phyloP scores from a whole-genome alignment of 1,140 invertebrate species.

The Heliconius nattereri region DNA sequence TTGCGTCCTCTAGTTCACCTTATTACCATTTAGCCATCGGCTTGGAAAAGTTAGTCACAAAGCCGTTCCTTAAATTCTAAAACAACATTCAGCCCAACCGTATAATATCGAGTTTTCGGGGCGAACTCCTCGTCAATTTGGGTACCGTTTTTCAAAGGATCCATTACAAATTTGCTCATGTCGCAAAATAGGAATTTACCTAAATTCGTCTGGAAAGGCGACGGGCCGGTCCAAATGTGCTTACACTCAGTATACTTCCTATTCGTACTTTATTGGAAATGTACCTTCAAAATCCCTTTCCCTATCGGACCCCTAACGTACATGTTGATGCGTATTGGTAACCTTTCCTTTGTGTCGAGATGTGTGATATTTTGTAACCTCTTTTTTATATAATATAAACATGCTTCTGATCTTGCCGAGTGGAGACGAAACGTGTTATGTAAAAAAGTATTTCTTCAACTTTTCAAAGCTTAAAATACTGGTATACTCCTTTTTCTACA shows the following conservation, averaged over 20 bases:
- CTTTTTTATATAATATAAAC: background rate
- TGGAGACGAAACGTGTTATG: background rate
- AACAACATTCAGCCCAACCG: slow-evolving; percentile 31
- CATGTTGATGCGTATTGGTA: slow-evolving; percentile 63
- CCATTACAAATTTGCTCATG: slow-evolving; percentile 59
- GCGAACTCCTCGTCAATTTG: slow-evolving; percentile 8
- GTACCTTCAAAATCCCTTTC: slow-evolving; percentile 64
- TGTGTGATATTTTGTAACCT: slow-evolving; percentile 25
- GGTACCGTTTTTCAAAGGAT: slow-evolving; percentile 43
- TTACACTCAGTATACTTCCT: slow-evolving; percentile 34
- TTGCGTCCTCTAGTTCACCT: slow-evolving; percentile 13
- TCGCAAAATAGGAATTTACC: slow-evolving; percentile 59
- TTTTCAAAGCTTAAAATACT: no score
- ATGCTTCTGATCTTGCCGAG: background rate
- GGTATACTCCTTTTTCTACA: no score
- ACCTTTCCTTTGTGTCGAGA: slow-evolving; percentile 43
- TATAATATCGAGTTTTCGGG: slow-evolving; percentile 28
- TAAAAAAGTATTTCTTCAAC: no score
- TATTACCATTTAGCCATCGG: slow-evolving; percentile 21
- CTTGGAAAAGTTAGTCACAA: slow-evolving; percentile 28
- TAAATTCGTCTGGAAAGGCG: slow-evolving; percentile 54
- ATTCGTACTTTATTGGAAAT: slow-evolving; percentile 62
- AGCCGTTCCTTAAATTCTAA: slow-evolving; percentile 19
- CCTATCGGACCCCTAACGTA: slow-evolving; percentile 54
- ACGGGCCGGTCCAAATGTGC: slow-evolving; percentile 35